phyloP scores from a whole-genome alignment of 2,888 invertebrate genomes.

The Antheraea assamensis region DNA sequence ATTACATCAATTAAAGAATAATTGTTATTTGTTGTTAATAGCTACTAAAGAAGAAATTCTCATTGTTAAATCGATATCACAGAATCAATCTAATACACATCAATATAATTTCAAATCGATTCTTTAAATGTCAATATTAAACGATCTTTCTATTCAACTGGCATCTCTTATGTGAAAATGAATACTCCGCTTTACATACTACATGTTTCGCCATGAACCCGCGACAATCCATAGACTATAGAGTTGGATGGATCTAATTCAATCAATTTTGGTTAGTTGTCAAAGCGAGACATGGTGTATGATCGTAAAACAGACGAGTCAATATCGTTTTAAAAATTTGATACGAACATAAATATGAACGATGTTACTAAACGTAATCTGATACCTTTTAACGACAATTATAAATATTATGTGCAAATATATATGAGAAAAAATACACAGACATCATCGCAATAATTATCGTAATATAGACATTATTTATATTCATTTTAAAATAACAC shows the following conservation, averaged over 20 bases:
- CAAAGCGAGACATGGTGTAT: neutral
- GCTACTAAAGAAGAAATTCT: no score
- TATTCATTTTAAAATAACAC: neutral
- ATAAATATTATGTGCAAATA: slow-evolving; percentile 6
- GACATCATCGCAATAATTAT: neutral
- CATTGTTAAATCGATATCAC: no score
- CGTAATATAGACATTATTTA: neutral
- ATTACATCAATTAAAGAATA: no score
- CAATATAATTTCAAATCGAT: no score
- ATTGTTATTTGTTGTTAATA: no score
- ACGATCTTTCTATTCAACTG: neutral
- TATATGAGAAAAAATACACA: neutral
- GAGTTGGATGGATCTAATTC: neutral
- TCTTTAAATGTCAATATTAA: no score
- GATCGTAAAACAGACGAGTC: neutral
- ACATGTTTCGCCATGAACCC: neutral
- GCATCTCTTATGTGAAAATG: neutral
- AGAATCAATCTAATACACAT: no score
- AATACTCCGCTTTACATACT: neutral
- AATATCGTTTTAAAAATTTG: neutral
- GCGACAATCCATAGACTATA: neutral
- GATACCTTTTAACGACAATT: neutral
- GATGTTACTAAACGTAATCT: neutral
- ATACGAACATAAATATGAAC: neutral
- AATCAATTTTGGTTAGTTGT: neutral